Evolutionary conservation across 2,113 vertebrate genomes (phyloP), one percentile per base, ranked within the genome.

Genomic region (Pseudopodoces humilis): DNA sequence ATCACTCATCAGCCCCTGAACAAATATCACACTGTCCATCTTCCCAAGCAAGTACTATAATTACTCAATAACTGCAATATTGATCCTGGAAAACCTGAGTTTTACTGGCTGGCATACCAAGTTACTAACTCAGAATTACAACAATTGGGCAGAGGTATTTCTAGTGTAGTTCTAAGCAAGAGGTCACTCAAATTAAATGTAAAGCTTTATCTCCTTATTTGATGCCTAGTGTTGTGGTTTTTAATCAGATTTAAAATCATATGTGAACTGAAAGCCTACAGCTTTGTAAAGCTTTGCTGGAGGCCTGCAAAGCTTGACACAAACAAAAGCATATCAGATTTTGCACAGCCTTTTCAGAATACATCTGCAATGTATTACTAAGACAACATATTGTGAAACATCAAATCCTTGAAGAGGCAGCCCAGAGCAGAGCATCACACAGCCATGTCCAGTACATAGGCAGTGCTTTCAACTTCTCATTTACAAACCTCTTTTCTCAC

Each of bases 61-160:
- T 95, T 97, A 88, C 86, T 95, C 83, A 96, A 92, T 94, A 96
- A 96, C 90, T 86, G 41, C 78, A 60, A 12, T 91, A 96, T 96
- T 95, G 86, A 96, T 96, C 96, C 37, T 92, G 83, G 86, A 79
- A 72, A 83, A 67, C 71, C 71, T 43, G 37, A 85, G 59, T 85
- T n/a, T 68, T 95, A 80, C 67, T 88, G 63, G 64, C 56, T 96
- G 76, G 56, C 70, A 88, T 74, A 88, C 74, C 39, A 95, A 92
- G 28, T 31, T 95, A 83, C 87, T 85, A n/a, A 69, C 39, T 90
- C 79, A 74, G 58, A 95, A 64, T 67, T 67, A 17, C 12, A 28
- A 30, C 15, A 90, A 53, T 25, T 46, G 76, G 60, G 72, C 15
- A 68, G 47, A 88, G 27, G 41, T 72, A 78, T 35, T 91, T 91